Percentiles rank a stretch among this genome's conserved stretches.
Evolutionary conservation across 2,113 vertebrate genomes (phyloP).

Genomic region (Monarcha castaneiventris): DNA sequence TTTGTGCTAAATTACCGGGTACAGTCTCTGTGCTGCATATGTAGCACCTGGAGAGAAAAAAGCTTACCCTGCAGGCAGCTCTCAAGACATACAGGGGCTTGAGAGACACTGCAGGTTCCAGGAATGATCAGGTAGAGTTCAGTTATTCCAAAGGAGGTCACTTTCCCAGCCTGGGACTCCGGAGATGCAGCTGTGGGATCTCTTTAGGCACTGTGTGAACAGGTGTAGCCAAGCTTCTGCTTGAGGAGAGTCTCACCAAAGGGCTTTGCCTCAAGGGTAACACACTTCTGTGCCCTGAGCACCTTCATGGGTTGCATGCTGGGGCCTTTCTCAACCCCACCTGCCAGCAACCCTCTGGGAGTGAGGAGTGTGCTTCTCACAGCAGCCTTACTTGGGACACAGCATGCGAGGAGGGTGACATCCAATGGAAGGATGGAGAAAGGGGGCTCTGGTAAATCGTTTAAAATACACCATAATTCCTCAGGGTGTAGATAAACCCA

Average conservation of each 20-base stretch:
- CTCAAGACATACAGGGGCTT: not conserved
- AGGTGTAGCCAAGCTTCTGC: not conserved
- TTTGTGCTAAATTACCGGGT: not conserved
- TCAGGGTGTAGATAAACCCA: not conserved
- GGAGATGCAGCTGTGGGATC: not conserved
- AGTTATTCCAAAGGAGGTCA: not conserved
- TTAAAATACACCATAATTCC: not conserved
- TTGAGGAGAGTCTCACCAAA: not conserved
- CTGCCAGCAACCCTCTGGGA: not conserved
- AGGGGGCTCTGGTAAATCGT: not conserved
- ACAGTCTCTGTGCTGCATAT: not conserved
- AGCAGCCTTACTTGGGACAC: not conserved
- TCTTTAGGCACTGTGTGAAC: not conserved
- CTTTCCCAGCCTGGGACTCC: not conserved
- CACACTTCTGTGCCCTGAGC: not conserved
- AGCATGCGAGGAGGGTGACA: rapidly evolving
- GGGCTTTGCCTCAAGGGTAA: not conserved
- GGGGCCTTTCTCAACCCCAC: not conserved
- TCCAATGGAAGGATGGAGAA: not conserved
- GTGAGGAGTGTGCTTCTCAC: rapidly evolving
- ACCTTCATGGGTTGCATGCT: rapidly evolving
- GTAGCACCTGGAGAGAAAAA: not conserved
- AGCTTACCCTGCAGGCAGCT: not conserved
- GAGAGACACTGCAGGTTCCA: not conserved
- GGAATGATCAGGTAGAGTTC: not conserved